phyloP scores from a whole-genome alignment of 2,888 invertebrate species.

The Caenorhabditis panamensis region DNA sequence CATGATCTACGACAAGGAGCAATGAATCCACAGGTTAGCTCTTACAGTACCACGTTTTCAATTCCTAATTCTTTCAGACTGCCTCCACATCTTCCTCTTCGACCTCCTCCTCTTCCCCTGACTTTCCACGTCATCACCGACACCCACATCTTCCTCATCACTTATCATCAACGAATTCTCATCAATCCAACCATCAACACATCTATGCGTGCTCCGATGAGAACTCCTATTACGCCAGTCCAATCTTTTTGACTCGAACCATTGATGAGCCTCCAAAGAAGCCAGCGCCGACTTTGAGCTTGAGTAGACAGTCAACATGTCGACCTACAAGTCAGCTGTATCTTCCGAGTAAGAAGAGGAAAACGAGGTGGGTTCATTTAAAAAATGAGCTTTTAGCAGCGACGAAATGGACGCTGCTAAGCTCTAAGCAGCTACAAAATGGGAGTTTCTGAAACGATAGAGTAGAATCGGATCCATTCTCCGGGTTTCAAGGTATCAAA shows the following conservation, averaged over 20 bases:
- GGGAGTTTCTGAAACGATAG: too few relatives aligned
- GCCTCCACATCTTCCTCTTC: slow-evolving; percentile 35
- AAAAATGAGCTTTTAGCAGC: too few relatives aligned
- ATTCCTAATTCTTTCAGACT: slow-evolving; percentile 16
- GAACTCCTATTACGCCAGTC: slow-evolving; percentile 62
- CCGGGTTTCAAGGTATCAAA: too few relatives aligned
- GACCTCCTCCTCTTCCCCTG: slow-evolving; percentile 21
- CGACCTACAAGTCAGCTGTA: slow-evolving; percentile 72
- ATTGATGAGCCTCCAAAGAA: slow-evolving; percentile 61
- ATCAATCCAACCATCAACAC: slow-evolving; percentile 15
- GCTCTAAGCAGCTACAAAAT: too few relatives aligned
- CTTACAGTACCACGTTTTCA: too few relatives aligned
- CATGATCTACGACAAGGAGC: neutral
- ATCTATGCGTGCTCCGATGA: slow-evolving; percentile 64
- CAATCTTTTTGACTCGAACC: slow-evolving; percentile 49
- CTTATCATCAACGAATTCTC: neutral
- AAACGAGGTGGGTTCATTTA: slow-evolving; percentile 43
- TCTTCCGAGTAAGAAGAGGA: slow-evolving; percentile 68
- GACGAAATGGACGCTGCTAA: too few relatives aligned
- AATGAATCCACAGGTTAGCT: slow-evolving; percentile 16
- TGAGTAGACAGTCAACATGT: slow-evolving; percentile 64
- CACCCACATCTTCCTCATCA: slow-evolving; percentile 29
- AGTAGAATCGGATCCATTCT: too few relatives aligned
- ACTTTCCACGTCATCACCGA: slow-evolving; percentile 4
- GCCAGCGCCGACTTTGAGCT: slow-evolving; percentile 60